phyloP scores from a whole-genome alignment of 2,797 vertebrate genomes.

The Xiphorhynchus erythropygius region DNA sequence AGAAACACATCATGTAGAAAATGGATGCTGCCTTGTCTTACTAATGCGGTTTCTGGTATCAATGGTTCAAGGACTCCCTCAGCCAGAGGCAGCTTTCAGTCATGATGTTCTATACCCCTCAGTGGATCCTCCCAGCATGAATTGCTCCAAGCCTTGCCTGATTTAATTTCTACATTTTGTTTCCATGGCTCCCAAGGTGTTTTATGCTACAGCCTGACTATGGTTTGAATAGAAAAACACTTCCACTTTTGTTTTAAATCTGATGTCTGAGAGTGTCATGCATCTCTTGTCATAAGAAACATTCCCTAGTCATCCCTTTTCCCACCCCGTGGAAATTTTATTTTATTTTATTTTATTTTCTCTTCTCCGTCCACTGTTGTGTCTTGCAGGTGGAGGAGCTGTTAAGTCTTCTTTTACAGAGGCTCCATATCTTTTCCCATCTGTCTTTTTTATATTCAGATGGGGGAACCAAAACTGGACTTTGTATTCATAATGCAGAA shows the following conservation, averaged over 20 bases:
- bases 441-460: background rate
- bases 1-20: background rate
- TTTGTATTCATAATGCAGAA: background rate
- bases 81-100: background rate
- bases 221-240: background rate
- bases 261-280: background rate
- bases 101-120: background rate
- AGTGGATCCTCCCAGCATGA: background rate
- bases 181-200: background rate
- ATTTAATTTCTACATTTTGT: background rate
- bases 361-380: rapidly evolving
- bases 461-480: background rate
- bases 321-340: background rate
- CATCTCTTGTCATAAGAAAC: background rate
- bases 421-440: rapidly evolving
- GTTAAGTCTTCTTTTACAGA: background rate
- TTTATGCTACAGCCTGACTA: background rate
- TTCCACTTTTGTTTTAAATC: background rate
- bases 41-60: background rate
- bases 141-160: background rate
- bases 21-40: background rate
- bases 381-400: background rate
- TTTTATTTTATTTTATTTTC: too few species aligned
- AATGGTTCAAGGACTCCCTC: background rate
- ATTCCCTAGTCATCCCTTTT: background rate